These are phyloP conservation scores for Petrolisthes cinctipes DNA, from an alignment of 2,888 invertebrate genomes.

Conservation along the genomic window DNA sequence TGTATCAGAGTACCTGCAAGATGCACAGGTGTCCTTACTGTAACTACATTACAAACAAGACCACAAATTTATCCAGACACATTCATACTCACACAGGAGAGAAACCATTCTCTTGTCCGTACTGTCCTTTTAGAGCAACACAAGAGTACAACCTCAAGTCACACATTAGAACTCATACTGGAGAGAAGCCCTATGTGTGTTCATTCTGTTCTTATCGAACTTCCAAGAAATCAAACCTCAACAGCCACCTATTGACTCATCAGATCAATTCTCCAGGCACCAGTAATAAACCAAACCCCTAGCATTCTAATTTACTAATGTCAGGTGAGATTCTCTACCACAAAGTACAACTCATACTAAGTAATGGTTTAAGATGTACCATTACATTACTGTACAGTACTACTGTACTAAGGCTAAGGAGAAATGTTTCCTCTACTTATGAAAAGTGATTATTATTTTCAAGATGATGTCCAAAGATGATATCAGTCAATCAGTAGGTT, in stretches of 20 bases:
- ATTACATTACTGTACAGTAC: too few relatives aligned
- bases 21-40: conserved; percentile 48
- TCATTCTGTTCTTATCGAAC: conserved; percentile 27
- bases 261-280: neutral
- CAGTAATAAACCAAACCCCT: neutral
- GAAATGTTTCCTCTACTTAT: too few relatives aligned
- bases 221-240: conserved; percentile 19
- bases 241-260: conserved; percentile 26
- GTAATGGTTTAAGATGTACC: neutral
- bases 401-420: too few relatives aligned
- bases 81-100: conserved; percentile 45
- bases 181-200: conserved; percentile 52
- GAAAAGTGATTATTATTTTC: too few relatives aligned
- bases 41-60: conserved; percentile 50
- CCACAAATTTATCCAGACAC: conserved; percentile 47
- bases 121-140: conserved; percentile 47
- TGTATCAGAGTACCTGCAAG: conserved; percentile 27
- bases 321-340: too few relatives aligned
- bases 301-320: neutral
- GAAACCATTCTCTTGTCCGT: conserved; percentile 48
- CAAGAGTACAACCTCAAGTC: conserved; percentile 43
- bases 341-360: neutral
- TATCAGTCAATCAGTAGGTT: too few relatives aligned
- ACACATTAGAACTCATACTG: conserved; percentile 49
- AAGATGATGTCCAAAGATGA: too few relatives aligned